Conservation (phyloP, 1,140 invertebrate species). For the Ceratitis capitata region DNA sequence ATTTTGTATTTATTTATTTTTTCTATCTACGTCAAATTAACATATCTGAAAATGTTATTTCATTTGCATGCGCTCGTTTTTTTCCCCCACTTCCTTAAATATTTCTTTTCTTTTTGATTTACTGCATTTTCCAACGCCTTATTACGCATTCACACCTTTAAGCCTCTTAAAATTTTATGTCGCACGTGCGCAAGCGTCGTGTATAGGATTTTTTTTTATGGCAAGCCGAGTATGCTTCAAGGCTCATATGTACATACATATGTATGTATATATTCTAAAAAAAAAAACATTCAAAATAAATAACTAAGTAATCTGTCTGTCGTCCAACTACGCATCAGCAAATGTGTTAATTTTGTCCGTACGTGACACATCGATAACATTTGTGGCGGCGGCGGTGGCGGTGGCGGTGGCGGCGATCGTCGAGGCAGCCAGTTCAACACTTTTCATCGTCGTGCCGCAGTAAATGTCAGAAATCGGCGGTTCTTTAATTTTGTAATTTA, state of each 20-base stretch:
- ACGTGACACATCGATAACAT: conserved; percentile 11
- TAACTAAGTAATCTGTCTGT: too few relatives aligned
- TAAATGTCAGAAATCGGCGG: conserved; percentile 30
- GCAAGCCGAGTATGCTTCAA: not conserved
- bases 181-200: not conserved
- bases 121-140: not conserved
- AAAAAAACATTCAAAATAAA: too few relatives aligned
- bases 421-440: not conserved
- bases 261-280: too few relatives aligned
- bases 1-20: too few relatives aligned
- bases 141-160: not conserved
- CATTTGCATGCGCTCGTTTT: not conserved
- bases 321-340: not conserved
- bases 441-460: not conserved
- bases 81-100: not conserved
- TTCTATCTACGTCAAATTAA: not conserved
- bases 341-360: conserved; percentile 17
- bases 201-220: not conserved
- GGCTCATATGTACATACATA: not conserved
- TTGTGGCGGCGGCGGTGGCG: not conserved
- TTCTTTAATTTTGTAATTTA: conserved; percentile 27
- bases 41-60: not conserved
- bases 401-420: too few relatives aligned
- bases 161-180: conserved; percentile 2
- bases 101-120: too few relatives aligned